Evolutionary conservation across 2,113 vertebrate genomes (phyloP).

Genomic region (Triplophysa tibetana): DNA sequence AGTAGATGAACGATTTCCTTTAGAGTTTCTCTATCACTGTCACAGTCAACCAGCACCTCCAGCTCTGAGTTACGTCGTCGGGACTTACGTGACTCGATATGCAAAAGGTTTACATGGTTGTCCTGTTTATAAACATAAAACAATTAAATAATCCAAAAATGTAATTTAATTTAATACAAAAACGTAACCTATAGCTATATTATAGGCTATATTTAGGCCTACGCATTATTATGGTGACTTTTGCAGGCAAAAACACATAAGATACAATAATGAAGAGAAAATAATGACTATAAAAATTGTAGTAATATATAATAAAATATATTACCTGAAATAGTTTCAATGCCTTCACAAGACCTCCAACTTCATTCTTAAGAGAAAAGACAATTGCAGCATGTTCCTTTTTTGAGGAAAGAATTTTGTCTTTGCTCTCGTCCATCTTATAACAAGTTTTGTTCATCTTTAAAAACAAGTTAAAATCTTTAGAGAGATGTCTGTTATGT

Average conservation of each 20-base stretch:
- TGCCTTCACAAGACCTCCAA: constrained; percentile 91
- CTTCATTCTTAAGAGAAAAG: constrained; percentile 96
- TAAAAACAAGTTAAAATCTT: background rate
- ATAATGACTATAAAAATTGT: background rate
- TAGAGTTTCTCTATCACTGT: constrained; percentile 89
- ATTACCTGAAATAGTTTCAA: constrained; percentile 92
- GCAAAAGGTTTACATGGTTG: constrained; percentile 90
- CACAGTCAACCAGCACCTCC: constrained; percentile 94
- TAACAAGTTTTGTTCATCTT: constrained; percentile 83
- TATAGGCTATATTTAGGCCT: no score
- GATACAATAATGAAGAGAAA: background rate
- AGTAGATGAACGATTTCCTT: constrained; percentile 91
- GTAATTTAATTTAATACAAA: no score
- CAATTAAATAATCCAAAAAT: no score
- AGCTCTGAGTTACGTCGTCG: constrained; percentile 92
- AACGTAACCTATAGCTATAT: no score
- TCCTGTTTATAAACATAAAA: constrained; percentile 73
- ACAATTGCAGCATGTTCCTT: constrained; percentile 84
- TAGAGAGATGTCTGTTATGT: background rate
- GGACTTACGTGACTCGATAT: constrained; percentile 94
- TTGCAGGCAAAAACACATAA: background rate
- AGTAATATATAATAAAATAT: background rate
- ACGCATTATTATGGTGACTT: no score
- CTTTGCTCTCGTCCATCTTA: constrained; percentile 88
- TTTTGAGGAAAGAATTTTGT: constrained; percentile 82